Percentiles rank a stretch among this genome's conserved stretches.
phyloP scores from a whole-genome alignment of 2,888 invertebrate species.

The Caenorhabditis imperialis region DNA sequence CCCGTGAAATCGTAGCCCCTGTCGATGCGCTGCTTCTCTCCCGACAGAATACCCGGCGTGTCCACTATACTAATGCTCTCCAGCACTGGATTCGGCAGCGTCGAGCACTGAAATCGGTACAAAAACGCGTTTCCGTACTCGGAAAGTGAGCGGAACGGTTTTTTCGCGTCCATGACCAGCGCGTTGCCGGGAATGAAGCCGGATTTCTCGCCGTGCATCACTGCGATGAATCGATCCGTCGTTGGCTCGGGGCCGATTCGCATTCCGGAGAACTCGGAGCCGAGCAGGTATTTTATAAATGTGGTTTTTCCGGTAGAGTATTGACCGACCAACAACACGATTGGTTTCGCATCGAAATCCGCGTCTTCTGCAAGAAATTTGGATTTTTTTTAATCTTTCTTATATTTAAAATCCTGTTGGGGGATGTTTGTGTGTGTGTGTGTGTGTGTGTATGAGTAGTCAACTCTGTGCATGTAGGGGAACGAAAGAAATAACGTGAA shows the following conservation, averaged over 20 bases:
- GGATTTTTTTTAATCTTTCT: neutral
- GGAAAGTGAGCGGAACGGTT: slow-evolving; percentile 90
- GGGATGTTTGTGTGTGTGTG: too few species aligned
- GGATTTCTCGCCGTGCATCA: slow-evolving; percentile 89
- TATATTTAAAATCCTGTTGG: too few species aligned
- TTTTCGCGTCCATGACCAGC: slow-evolving; percentile 95
- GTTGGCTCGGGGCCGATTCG: slow-evolving; percentile 98
- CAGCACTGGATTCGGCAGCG: slow-evolving; percentile 90
- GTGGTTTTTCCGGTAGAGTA: slow-evolving; percentile 98
- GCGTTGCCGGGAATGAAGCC: slow-evolving; percentile 95
- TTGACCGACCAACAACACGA: slow-evolving; percentile 96
- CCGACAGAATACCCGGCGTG: slow-evolving; percentile 85
- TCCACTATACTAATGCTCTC: slow-evolving; percentile 96
- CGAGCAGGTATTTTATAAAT: slow-evolving; percentile 90
- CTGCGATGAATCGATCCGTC: slow-evolving; percentile 96
- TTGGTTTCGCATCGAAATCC: slow-evolving; percentile 97
- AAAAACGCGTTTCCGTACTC: slow-evolving; percentile 93
- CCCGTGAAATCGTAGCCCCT: slow-evolving; percentile 95
- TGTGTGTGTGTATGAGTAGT: too few species aligned
- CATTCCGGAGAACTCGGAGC: slow-evolving; percentile 93
- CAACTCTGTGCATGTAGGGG: too few species aligned
- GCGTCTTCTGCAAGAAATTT: slow-evolving; percentile 85
- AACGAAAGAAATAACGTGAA: too few species aligned
- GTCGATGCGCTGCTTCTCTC: slow-evolving; percentile 81
- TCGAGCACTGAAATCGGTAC: slow-evolving; percentile 96